A percentile compares a stretch with the other conserved stretches of the same genome.
phyloP scores from a whole-genome alignment of 2,113 vertebrate species.

The Hoplias malabaricus region DNA sequence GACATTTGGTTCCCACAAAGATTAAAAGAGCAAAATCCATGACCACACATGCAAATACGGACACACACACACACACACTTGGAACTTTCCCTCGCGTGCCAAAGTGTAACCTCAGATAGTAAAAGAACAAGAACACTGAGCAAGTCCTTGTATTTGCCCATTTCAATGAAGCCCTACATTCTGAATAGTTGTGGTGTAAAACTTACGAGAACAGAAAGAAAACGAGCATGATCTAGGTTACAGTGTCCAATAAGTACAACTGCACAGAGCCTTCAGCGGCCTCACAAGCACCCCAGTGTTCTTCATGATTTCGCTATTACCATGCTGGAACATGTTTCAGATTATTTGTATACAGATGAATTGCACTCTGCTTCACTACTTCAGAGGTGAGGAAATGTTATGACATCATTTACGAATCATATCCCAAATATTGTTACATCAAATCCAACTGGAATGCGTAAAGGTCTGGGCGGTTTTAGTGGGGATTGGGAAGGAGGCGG shows the following conservation, averaged over 20 bases:
- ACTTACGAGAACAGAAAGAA: slow-evolving; percentile 14
- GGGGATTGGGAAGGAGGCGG: slow-evolving; percentile 15
- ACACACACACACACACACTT: slow-evolving; percentile 30
- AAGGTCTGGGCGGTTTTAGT: slow-evolving; percentile 31
- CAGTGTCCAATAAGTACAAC: slow-evolving; percentile 26
- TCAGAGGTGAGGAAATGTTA: not conserved
- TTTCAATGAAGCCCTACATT: slow-evolving; percentile 36
- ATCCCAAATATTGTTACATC: slow-evolving; percentile 35
- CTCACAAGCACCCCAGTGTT: slow-evolving; percentile 21
- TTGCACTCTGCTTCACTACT: not conserved
- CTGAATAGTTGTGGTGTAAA: slow-evolving; percentile 42
- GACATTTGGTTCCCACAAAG: not conserved
- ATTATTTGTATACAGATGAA: not conserved
- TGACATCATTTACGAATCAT: slow-evolving; percentile 16
- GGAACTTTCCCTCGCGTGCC: slow-evolving; percentile 31
- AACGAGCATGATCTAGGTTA: slow-evolving; percentile 21
- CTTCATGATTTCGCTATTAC: not conserved
- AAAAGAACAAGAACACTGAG: slow-evolving; percentile 40
- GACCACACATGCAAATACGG: slow-evolving; percentile 41
- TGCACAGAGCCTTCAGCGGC: slow-evolving; percentile 5
- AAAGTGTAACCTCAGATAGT: slow-evolving; percentile 38
- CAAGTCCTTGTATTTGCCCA: slow-evolving; percentile 22
- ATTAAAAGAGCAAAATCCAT: not conserved
- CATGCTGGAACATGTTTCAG: not conserved
- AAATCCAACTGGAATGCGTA: slow-evolving; percentile 26